Evolutionary conservation across 2,888 invertebrate species (phyloP).

Genomic region (Diachrysia chrysitis): DNA sequence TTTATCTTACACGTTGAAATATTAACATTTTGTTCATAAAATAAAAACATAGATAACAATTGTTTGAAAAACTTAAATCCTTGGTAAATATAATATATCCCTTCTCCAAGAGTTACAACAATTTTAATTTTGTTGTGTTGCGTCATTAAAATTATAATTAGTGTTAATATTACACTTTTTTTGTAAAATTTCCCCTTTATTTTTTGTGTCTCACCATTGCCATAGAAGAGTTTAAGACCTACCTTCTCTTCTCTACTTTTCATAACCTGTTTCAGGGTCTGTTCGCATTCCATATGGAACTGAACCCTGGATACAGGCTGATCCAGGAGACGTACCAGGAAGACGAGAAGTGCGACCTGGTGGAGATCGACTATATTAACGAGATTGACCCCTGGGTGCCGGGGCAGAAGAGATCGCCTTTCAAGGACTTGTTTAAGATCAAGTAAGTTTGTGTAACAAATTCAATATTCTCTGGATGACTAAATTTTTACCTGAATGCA

Average conservation of each 20-base stretch:
- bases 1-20: background rate
- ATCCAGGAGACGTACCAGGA: slow-evolving; percentile 90
- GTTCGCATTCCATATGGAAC: slow-evolving; percentile 89
- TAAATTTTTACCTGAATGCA: too few relatives aligned
- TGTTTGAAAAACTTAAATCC: too few relatives aligned
- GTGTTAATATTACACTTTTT: too few relatives aligned
- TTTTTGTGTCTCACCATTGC: too few relatives aligned
- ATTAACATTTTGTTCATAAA: background rate
- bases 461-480: too few relatives aligned
- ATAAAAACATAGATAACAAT: background rate
- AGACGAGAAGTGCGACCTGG: slow-evolving; percentile 90
- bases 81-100: too few relatives aligned
- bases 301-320: slow-evolving; percentile 87
- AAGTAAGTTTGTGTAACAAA: slow-evolving; percentile 74
- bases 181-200: too few relatives aligned
- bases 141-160: too few relatives aligned
- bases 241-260: background rate
- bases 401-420: slow-evolving; percentile 86
- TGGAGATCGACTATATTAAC: slow-evolving; percentile 88
- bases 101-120: too few relatives aligned
- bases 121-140: too few relatives aligned
- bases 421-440: slow-evolving; percentile 87
- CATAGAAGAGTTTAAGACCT: too few relatives aligned
- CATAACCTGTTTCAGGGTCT: slow-evolving; percentile 73
- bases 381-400: slow-evolving; percentile 88